These are phyloP conservation scores for Chalcis sispes DNA, from an alignment of 2,888 invertebrate species.

Conservation along the genomic window DNA sequence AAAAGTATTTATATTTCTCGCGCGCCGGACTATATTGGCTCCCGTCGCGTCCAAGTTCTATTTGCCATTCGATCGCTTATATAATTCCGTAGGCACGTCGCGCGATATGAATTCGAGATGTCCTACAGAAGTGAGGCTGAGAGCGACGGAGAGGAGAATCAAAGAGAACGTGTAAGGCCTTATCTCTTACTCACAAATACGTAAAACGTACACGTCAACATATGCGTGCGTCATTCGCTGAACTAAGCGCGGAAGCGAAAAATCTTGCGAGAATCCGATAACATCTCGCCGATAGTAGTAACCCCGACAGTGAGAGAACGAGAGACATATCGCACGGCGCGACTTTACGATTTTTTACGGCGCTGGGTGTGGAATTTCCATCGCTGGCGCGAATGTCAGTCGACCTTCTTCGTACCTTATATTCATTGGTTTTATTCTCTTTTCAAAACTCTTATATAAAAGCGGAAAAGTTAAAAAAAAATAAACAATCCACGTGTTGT, in stretches of 20 bases:
- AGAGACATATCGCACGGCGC: too few relatives aligned
- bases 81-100: constrained; percentile 8
- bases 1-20: not conserved
- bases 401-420: constrained; percentile 4
- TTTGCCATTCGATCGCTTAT: constrained; percentile 13
- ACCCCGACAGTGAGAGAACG: too few relatives aligned
- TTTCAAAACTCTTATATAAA: not conserved
- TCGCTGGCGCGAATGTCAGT: constrained; percentile 10
- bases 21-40: not conserved
- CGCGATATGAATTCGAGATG: constrained; percentile 20
- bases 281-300: not conserved
- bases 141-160: not conserved
- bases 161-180: not conserved
- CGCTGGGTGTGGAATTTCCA: not conserved
- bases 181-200: too few relatives aligned
- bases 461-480: not conserved
- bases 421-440: too few relatives aligned
- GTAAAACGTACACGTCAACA: not conserved
- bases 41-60: not conserved
- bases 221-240: not conserved
- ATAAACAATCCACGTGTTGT: too few relatives aligned
- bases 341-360: too few relatives aligned
- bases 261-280: not conserved
- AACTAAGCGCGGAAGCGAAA: not conserved
- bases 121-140: not conserved